Conservation (phyloP, 2,797 vertebrate species). For the Halcyon smyrnensis region DNA sequence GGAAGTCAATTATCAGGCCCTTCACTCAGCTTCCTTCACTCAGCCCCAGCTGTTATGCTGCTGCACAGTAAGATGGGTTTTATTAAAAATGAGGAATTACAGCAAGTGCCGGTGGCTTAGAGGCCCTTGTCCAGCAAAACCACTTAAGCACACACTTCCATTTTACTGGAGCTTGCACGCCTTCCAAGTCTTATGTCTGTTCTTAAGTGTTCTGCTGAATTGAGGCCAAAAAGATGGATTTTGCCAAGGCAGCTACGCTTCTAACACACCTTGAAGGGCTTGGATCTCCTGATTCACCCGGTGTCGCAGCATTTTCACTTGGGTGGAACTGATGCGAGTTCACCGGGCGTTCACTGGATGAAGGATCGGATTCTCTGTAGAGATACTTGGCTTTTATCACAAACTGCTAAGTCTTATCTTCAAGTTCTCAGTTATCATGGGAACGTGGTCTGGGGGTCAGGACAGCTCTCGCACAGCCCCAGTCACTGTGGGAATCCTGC, state of each 20-base stretch:
- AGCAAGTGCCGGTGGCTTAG: background rate
- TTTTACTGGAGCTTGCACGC: background rate
- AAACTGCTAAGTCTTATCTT: background rate
- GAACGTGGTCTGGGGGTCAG: background rate
- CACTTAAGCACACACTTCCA: background rate
- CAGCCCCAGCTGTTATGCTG: background rate
- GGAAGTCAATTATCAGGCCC: slow-evolving; percentile 47
- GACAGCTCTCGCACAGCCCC: background rate
- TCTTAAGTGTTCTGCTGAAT: slow-evolving; percentile 45
- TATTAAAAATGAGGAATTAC: slow-evolving; percentile 29
- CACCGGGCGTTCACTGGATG: background rate
- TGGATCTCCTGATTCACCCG: background rate
- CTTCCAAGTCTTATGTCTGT: background rate
- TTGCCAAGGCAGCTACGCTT: background rate
- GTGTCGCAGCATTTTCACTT: background rate
- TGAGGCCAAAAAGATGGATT: slow-evolving; percentile 15
- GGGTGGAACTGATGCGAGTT: background rate
- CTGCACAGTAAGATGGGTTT: background rate
- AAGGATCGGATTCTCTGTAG: background rate
- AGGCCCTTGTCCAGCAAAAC: slow-evolving; percentile 33
- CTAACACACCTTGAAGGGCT: background rate
- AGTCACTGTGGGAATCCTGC: background rate
- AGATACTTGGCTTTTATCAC: background rate
- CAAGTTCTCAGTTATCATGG: background rate
- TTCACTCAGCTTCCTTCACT: background rate